Evolutionary conservation across 2,113 vertebrate genomes (phyloP).

Genomic region (Nymphicus hollandicus): DNA sequence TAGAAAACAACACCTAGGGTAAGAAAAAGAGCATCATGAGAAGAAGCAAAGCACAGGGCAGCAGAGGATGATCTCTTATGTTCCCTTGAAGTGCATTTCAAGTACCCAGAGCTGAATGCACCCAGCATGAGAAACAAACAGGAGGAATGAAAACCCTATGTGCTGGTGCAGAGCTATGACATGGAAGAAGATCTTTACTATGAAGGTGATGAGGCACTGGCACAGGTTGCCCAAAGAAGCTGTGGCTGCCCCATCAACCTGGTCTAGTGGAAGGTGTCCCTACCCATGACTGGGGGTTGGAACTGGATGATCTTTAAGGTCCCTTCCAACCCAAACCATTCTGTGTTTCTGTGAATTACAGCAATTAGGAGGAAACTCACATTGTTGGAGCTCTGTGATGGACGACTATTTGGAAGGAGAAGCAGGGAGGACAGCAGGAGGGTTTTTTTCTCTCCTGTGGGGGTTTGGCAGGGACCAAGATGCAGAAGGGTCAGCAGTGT

Average conservation of each 20-base stretch:
- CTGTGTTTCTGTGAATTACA: neutral
- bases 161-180: neutral
- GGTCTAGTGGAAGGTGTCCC: neutral
- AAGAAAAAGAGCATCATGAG: too few species aligned
- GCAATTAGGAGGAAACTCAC: neutral
- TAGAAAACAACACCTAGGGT: too few species aligned
- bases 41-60: neutral
- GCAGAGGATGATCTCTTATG: neutral
- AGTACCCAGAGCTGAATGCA: neutral
- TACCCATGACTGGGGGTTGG: neutral
- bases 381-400: neutral
- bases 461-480: neutral
- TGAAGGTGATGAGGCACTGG: neutral
- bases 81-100: accelerated
- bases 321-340: neutral
- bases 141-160: neutral
- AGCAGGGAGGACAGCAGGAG: neutral
- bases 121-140: neutral
- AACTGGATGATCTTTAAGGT: neutral
- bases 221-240: neutral
- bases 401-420: neutral
- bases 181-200: neutral
- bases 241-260: neutral
- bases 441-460: neutral
- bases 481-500: neutral